Conservation (phyloP, 1,140 invertebrate species). For the Rhizoglyphus robini region DNA sequence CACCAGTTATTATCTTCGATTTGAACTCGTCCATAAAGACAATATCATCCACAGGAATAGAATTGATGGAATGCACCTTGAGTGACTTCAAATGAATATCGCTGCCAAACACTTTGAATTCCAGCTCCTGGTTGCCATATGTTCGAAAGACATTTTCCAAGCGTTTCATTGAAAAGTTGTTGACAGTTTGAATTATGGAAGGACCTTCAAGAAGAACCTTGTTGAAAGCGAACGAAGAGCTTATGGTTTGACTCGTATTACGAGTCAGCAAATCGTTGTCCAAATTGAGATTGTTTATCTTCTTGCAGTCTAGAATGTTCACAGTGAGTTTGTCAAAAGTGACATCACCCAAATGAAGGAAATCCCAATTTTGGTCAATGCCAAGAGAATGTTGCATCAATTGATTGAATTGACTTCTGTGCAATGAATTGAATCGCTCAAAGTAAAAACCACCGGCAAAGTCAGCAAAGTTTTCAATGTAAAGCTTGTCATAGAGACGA, state of each 20-base stretch:
- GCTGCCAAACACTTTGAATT: background rate
- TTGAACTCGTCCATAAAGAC: background rate
- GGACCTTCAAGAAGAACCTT: background rate
- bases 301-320: background rate
- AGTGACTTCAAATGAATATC: background rate
- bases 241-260: background rate
- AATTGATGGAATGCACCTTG: background rate
- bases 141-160: background rate
- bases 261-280: background rate
- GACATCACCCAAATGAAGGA: background rate
- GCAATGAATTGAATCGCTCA: background rate
- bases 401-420: background rate
- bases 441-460: slow-evolving; percentile 2
- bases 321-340: background rate
- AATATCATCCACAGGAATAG: slow-evolving; percentile 9
- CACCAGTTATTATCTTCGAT: background rate
- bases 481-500: background rate
- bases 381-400: background rate
- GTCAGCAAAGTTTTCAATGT: background rate
- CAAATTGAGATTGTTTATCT: background rate
- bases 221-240: background rate
- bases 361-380: background rate
- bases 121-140: background rate
- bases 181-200: background rate
- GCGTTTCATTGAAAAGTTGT: background rate